Percentiles rank a stretch among this genome's conserved stretches.
Evolutionary conservation across 2,888 invertebrate species (phyloP).

Genomic region (Sinopyrophorus schimmeli): DNA sequence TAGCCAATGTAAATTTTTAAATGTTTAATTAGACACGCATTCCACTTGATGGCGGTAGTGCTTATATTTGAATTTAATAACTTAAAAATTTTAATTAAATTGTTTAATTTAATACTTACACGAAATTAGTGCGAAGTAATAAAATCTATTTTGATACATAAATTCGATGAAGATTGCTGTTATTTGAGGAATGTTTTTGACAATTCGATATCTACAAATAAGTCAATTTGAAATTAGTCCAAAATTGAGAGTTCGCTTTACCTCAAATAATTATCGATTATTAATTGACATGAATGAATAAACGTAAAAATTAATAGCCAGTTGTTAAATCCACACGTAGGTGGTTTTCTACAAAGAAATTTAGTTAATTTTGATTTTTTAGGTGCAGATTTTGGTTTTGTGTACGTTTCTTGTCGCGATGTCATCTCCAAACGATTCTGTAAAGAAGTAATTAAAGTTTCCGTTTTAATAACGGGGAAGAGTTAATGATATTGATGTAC

Average conservation of each 20-base stretch:
- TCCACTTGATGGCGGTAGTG: too few relatives aligned
- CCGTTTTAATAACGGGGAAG: not conserved
- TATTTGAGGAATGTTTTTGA: slow-evolving; percentile 5
- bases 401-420: too few relatives aligned
- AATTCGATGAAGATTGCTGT: not conserved
- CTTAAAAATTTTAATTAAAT: too few relatives aligned
- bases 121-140: not conserved
- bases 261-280: slow-evolving; percentile 1
- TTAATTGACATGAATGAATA: not conserved
- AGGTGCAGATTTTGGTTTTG: too few relatives aligned
- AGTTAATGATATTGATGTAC: slow-evolving; percentile 3
- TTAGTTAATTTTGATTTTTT: not conserved
- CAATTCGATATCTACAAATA: slow-evolving; percentile 16
- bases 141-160: slow-evolving; percentile 6
- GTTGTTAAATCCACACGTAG: not conserved
- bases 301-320: not conserved
- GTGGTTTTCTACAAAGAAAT: not conserved
- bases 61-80: too few relatives aligned
- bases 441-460: too few relatives aligned
- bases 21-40: too few relatives aligned
- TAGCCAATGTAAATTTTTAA: too few relatives aligned
- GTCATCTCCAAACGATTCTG: too few relatives aligned
- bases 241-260: too few relatives aligned
- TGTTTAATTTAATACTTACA: slow-evolving; percentile 12
- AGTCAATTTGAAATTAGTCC: too few relatives aligned